These are phyloP conservation scores for Desoria tigrina DNA, from an alignment of 2,888 invertebrate genomes.

Conservation along the genomic window DNA sequence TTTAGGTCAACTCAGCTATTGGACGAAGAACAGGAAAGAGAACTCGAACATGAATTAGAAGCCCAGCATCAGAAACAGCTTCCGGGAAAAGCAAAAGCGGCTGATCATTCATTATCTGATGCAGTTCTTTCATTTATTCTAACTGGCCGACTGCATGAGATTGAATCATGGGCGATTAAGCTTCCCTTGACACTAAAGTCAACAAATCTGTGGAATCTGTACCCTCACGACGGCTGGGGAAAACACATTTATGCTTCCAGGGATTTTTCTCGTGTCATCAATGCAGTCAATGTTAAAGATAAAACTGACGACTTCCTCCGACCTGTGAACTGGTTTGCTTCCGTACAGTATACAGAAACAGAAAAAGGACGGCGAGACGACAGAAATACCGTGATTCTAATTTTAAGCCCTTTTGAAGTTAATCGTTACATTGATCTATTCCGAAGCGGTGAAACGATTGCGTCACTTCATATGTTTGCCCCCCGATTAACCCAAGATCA, in stretches of 20 bases:
- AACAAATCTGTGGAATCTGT: slow-evolving; percentile 20
- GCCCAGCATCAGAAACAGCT: slow-evolving; percentile 31
- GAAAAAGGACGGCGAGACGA: not conserved
- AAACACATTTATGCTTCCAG: slow-evolving; percentile 22
- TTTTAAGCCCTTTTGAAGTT: slow-evolving; percentile 33
- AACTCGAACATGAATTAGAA: slow-evolving; percentile 39
- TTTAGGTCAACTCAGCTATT: slow-evolving; percentile 18
- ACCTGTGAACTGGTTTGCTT: slow-evolving; percentile 29
- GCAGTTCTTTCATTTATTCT: slow-evolving; percentile 16
- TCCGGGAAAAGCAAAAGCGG: slow-evolving; percentile 18
- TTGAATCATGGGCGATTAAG: slow-evolving; percentile 19
- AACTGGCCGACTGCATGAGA: slow-evolving; percentile 11
- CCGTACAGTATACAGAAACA: not conserved
- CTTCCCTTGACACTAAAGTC: slow-evolving; percentile 19
- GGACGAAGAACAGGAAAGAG: slow-evolving; percentile 44
- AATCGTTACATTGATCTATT: slow-evolving; percentile 19
- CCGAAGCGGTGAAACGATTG: not conserved
- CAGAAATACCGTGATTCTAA: slow-evolving; percentile 11
- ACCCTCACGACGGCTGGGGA: slow-evolving; percentile 14
- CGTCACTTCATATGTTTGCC: slow-evolving; percentile 23
- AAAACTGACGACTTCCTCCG: slow-evolving; percentile 30
- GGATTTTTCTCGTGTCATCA: slow-evolving; percentile 27
- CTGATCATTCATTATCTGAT: slow-evolving; percentile 3
- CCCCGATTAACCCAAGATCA: slow-evolving; percentile 19
- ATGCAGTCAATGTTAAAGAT: not conserved